Base-by-base conservation (phyloP, 2,888 invertebrate species). In the Campoletis raptor region DNA sequence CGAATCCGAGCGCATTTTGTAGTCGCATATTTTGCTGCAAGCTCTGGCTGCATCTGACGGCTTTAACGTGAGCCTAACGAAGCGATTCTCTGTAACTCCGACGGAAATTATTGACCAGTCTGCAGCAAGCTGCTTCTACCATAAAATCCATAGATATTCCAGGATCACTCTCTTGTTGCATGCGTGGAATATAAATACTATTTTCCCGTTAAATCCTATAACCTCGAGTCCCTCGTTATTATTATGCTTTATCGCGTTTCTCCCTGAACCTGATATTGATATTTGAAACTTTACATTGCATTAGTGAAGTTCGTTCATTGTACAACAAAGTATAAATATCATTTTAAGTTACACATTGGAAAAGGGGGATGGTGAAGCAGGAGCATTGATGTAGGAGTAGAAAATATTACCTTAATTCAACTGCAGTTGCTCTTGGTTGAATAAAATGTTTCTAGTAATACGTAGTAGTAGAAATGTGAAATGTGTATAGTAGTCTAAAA, bases 21-120 rank as follows among this genome's bases (percentile, higher is more conserved):
- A 64, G 42, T 81, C 81, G 72, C 37, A 64, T 36, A 48, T 48
- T 79, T 18, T 18, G 54, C 40, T 78, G 15, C 40, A 48, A 45
- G 67, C 67, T 40, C 36, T 45, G 48, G 64, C 70, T 85, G 81
- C 48, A 21, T 48, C 61, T 73, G 85, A 85, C 82, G 70, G 82
- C 64, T 79, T 76, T 52, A 82, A 82, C 85, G 69, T 79, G 79
- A 85, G 82, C 82, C 79, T 82, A 85, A 85, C 74, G 78, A 85
- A 85, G 85, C 79, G 82, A 79, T 85, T 79, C 74, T 30, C 70
- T 52, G 82, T 79, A 57, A 82, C 74, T 52, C 79, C 15, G 74
- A 78, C 30, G 70, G 57, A 79, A 85, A 82, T 85, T 85, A 85
- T 82, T 79, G 85, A 79, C 85, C 81, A 82, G 64, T 64, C 73